These are phyloP conservation scores for Gonatopus flavifemur DNA, from an alignment of 1,140 invertebrate species.

Conservation along the genomic window DNA sequence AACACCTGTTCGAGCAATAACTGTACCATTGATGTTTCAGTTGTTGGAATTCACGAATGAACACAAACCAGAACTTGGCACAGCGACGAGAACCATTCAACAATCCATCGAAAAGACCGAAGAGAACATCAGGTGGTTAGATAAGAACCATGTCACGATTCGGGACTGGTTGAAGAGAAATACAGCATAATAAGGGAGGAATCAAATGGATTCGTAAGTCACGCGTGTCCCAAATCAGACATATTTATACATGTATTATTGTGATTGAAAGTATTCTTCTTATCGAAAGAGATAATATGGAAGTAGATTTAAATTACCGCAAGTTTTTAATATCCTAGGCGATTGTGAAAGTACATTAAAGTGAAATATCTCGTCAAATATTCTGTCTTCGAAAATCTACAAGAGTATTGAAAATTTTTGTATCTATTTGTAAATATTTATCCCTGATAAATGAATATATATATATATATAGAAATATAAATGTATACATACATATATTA, in stretches of 20 bases:
- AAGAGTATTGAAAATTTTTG: conserved; percentile 27
- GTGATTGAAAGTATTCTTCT: no score
- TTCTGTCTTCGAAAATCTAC: neutral
- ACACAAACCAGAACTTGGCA: conserved; percentile 64
- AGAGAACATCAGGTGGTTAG: conserved; percentile 80
- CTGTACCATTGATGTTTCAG: conserved; percentile 51
- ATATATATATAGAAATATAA: conserved; percentile 8
- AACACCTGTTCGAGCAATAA: no score
- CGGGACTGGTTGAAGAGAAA: conserved; percentile 67
- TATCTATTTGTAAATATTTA: conserved; percentile 39
- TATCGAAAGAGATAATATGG: neutral
- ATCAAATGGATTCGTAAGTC: neutral
- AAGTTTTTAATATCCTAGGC: neutral
- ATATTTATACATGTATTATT: neutral
- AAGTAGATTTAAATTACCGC: neutral
- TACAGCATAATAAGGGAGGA: conserved; percentile 22
- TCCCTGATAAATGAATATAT: conserved; percentile 22
- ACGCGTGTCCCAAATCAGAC: neutral
- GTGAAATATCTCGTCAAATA: neutral
- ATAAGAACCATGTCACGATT: conserved; percentile 72
- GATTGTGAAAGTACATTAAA: neutral
- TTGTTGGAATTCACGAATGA: conserved; percentile 66
- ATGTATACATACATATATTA: neutral
- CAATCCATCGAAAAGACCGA: conserved; percentile 78
- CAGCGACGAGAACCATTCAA: conserved; percentile 67